Evolutionary conservation across 2,888 invertebrate species (phyloP).

Genomic region (Phragmatobia fuliginosa): DNA sequence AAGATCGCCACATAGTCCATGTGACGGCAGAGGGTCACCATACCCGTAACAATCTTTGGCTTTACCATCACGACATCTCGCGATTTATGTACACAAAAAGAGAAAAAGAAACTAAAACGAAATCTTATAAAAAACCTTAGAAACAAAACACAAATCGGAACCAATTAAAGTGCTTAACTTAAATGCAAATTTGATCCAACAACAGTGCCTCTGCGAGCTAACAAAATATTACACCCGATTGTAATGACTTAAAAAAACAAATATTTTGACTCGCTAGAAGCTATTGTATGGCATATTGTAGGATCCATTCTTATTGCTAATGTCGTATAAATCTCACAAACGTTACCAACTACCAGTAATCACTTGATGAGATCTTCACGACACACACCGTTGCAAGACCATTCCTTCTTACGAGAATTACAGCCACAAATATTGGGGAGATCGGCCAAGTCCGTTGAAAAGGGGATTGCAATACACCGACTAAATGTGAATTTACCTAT

Average conservation of each 20-base stretch:
- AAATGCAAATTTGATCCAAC: slow-evolving; percentile 68
- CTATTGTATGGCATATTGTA: slow-evolving; percentile 51
- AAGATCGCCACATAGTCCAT: slow-evolving; percentile 67
- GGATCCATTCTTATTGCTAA: slow-evolving; percentile 48
- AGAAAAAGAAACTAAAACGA: slow-evolving; percentile 63
- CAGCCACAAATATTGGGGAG: slow-evolving; percentile 67
- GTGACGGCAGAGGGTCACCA: slow-evolving; percentile 87
- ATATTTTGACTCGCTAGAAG: slow-evolving; percentile 40
- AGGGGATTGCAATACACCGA: slow-evolving; percentile 80
- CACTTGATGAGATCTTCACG: slow-evolving; percentile 36
- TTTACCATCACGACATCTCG: slow-evolving; percentile 86
- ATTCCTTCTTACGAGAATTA: slow-evolving; percentile 55
- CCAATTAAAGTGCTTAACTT: slow-evolving; percentile 58
- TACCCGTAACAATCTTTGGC: slow-evolving; percentile 87
- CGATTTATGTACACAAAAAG: slow-evolving; percentile 77
- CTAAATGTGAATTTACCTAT: slow-evolving; percentile 75
- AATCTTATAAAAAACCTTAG: slow-evolving; percentile 63
- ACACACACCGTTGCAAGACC: slow-evolving; percentile 46
- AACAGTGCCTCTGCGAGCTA: slow-evolving; percentile 53
- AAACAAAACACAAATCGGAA: slow-evolving; percentile 68
- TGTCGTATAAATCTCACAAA: slow-evolving; percentile 38
- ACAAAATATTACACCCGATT: slow-evolving; percentile 35
- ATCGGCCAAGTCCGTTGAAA: slow-evolving; percentile 69
- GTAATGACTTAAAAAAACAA: slow-evolving; percentile 41
- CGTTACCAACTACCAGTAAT: slow-evolving; percentile 15